Percentiles rank a stretch among this genome's conserved stretches.
These are phyloP conservation scores for Orycteropus afer DNA, from an alignment of 2,113 vertebrate genomes.

Conservation along the genomic window DNA sequence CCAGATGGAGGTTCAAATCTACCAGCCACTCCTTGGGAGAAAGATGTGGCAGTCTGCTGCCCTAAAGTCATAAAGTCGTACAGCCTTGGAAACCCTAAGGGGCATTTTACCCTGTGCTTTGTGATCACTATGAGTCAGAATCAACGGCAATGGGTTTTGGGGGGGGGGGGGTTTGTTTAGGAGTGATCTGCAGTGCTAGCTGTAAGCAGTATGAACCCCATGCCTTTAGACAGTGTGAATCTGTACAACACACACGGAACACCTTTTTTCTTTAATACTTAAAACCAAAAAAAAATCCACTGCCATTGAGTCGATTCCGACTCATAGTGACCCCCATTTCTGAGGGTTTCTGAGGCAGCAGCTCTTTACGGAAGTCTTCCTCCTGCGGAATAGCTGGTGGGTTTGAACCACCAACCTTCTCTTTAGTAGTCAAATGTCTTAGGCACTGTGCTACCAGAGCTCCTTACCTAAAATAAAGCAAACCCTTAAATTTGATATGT, in stretches of 20 bases:
- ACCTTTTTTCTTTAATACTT: not conserved
- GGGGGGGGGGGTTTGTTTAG: too few relatives aligned
- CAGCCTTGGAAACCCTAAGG: not conserved
- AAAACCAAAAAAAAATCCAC: too few relatives aligned
- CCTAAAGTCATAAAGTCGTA: not conserved
- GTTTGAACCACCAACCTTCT: too few relatives aligned
- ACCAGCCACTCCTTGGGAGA: not conserved
- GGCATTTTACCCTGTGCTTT: not conserved
- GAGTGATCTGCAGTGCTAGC: not conserved
- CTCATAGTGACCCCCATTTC: too few relatives aligned
- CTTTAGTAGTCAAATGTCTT: too few relatives aligned
- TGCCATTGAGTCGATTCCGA: too few relatives aligned
- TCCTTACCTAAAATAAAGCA: not conserved
- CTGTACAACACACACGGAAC: not conserved
- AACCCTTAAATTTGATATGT: not conserved
- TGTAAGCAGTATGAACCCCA: not conserved
- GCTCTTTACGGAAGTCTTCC: too few relatives aligned
- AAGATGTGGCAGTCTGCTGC: not conserved
- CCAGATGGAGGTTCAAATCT: not conserved
- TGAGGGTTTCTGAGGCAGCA: too few relatives aligned
- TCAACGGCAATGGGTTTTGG: too few relatives aligned
- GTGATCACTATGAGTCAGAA: too few relatives aligned
- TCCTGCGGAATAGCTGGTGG: too few relatives aligned
- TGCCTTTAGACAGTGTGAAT: not conserved
- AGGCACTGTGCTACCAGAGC: too few relatives aligned